Percentiles rank a stretch among this genome's conserved stretches.
Evolutionary conservation across 2,113 vertebrate genomes (phyloP).

Genomic region (Chamaetylas fuelleborni): DNA sequence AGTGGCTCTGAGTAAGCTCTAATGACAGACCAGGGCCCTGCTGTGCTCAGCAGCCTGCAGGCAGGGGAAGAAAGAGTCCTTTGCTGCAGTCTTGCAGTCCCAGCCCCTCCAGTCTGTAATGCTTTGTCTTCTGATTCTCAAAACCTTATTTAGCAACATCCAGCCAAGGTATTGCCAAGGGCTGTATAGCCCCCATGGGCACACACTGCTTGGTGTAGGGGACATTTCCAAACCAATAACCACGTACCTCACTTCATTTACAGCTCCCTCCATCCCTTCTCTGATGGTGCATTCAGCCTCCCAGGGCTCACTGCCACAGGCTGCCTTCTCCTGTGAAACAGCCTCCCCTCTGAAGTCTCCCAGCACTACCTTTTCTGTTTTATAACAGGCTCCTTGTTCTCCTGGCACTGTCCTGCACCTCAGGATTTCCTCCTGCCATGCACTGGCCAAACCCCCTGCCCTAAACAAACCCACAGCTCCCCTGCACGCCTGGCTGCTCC

Average conservation of each 20-base stretch:
- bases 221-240: not conserved
- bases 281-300: not conserved
- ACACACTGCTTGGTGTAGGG: not conserved
- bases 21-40: not conserved
- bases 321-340: not conserved
- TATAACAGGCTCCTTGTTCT: constrained; percentile 16
- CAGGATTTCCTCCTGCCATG: not conserved
- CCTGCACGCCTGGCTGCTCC: not conserved
- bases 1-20: not conserved
- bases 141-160: not conserved
- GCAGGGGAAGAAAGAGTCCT: constrained; percentile 10
- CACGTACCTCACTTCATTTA: fast-evolving
- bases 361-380: not conserved
- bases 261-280: not conserved
- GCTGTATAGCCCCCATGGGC: not conserved
- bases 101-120: not conserved
- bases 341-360: not conserved
- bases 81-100: not conserved
- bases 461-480: not conserved
- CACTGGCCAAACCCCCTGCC: not conserved
- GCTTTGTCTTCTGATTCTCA: not conserved
- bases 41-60: not conserved
- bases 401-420: not conserved
- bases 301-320: not conserved
- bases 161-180: not conserved